Evolutionary conservation across 2,797 vertebrate species (phyloP).

Genomic region (Scomberomorus guttatus): DNA sequence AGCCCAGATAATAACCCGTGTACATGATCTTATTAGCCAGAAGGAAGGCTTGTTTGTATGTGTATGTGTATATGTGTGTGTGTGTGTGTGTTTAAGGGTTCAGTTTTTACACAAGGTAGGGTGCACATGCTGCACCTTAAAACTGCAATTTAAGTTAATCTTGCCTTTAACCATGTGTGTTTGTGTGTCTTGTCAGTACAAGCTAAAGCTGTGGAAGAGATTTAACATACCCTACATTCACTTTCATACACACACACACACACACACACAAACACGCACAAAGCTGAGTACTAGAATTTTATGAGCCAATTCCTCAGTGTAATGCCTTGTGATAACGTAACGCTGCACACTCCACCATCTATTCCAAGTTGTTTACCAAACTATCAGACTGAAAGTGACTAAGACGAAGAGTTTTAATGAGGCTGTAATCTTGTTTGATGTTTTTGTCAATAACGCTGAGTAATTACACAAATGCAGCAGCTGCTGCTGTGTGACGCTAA

Average conservation of each 20-base stretch:
- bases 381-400: slow-evolving; percentile 35
- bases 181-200: background rate
- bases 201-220: background rate
- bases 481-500: slow-evolving; percentile 36
- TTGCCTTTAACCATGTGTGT: background rate
- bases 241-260: background rate
- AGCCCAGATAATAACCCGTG: background rate
- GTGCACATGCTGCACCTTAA: background rate
- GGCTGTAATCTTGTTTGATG: slow-evolving; percentile 60
- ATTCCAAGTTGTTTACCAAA: slow-evolving; percentile 55
- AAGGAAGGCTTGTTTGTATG: background rate
- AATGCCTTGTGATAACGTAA: slow-evolving; percentile 1
- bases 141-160: background rate
- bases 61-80: background rate
- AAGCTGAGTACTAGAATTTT: background rate
- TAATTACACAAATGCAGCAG: slow-evolving; percentile 62
- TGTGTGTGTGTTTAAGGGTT: background rate
- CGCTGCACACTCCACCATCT: slow-evolving; percentile 2
- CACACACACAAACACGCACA: background rate
- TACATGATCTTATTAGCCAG: slow-evolving; percentile 1
- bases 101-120: background rate
- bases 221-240: background rate
- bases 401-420: slow-evolving; percentile 54
- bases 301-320: slow-evolving; percentile 27
- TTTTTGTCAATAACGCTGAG: slow-evolving; percentile 52